Evolutionary conservation across 2,888 invertebrate species (phyloP), one percentile per base, ranked within the genome.

Genomic region (Acleris laterana): DNA sequence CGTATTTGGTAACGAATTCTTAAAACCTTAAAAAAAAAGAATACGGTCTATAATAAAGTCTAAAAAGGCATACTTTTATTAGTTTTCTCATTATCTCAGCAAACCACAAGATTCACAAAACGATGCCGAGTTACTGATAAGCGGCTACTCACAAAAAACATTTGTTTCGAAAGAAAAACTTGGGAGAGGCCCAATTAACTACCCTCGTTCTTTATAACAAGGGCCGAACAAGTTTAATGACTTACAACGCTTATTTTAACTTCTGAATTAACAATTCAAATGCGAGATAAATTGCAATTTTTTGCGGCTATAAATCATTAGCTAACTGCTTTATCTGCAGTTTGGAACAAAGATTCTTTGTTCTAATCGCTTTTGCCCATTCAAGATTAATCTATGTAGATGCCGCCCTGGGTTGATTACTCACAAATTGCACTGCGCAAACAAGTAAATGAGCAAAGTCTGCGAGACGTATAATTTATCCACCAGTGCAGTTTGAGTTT

Each of bases 181-280:
- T 0, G 22, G 28, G 32, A 56, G 32, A 38, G 58, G 17, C 44
- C 17, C 51, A 56, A 61, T 57, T 66, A 66, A 61, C 56, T 61
- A 19, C 49, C 60, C 50, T 51, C 59, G 52, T 28, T 63, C n/a
- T 44, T 60, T 32, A 50, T 2, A 28, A 65, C 60, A 61, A 66
- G 57, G 51, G 61, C 64, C 50, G 60, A 25, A 42, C 44, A 61
- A 61, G 56, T 56, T 55, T 51, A 55, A 46, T 51, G 51, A 56
- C 56, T 56, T 65, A 61, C 59, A 55, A 51, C 32, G 55, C 46
- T 66, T 61, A 61, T 56, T 65, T 50, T 61, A 66, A 61, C 61
- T 66, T 66, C 51, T 16, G 51, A 61, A 65, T 65, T 56, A 51
- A 61, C 61, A 65, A 51, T 65, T 61, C 61, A 48, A 66, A 61